Base-by-base conservation (phyloP, 2,797 vertebrate genomes). In the Tangara arthus region DNA sequence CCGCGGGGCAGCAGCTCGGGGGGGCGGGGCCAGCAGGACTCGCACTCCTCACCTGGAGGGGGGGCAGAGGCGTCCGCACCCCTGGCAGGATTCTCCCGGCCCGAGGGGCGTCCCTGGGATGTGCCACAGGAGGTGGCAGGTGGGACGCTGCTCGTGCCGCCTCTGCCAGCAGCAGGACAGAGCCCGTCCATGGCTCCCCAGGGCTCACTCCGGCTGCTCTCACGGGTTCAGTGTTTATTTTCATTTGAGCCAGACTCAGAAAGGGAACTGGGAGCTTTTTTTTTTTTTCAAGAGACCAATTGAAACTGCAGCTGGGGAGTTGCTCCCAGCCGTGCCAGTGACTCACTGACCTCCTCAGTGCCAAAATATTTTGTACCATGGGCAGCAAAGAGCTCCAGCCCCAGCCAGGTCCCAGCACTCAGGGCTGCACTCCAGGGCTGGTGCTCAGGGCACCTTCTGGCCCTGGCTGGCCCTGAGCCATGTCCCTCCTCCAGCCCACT, bases 21-120 rank as follows among this genome's bases (percentile, higher is more conserved):
- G 0, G 42, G 19, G 16, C 6, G 5, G 86, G 75, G 82, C 59
- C 94, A 96, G 94, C 96, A 97, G 84, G 96, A 97, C 76, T 95
- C 79, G 23, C 90, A 75, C 85, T 96, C 97, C 96, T 97, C 96
- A 7, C 97, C 98, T 98, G 83, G 55, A 72, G 34, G 15, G 80
- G 80, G 47, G 11, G 27, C 19, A 86, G 41, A 72, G 35, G n/a
- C 0, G 0, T 46, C 79, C 1, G 0, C 24, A 59, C 3, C 32
- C 37, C 59, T 0, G 0, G 55, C 32, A 59, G 15, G 15, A 4
- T 11, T 7, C 30, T 82, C 64, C 46, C 72, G 12, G 52, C 60
- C 66, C 0, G 0, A 15, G 37, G 12, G 47, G 28, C 13, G 14
- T 44, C 80, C 28, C 2, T 5, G 23, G 6, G 44, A 12, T 10